phyloP scores from a whole-genome alignment of 1,140 invertebrate species.

The Plutomurus gul region DNA sequence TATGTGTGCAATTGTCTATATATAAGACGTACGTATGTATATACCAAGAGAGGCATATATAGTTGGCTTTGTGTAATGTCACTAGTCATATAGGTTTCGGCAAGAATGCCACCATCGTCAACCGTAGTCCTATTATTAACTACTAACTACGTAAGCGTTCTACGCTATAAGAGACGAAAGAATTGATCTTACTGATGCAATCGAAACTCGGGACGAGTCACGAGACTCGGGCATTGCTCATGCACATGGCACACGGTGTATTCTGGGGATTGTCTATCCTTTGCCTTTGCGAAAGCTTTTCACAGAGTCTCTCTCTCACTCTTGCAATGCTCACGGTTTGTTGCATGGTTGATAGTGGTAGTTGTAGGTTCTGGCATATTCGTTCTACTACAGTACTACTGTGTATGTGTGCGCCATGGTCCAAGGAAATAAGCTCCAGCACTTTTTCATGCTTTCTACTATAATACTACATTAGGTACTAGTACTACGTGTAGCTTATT shows the following conservation, averaged over 20 bases:
- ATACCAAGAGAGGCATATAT: not conserved
- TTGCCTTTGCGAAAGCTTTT: not conserved
- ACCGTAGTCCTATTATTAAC: conserved; percentile 27
- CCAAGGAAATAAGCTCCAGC: too few relatives aligned
- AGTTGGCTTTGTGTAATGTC: too few relatives aligned
- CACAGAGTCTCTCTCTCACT: too few relatives aligned
- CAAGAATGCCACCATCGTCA: not conserved
- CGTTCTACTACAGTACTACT: too few relatives aligned
- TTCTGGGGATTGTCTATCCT: conserved; percentile 23
- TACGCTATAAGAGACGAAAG: conserved; percentile 20
- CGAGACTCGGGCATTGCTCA: conserved; percentile 26
- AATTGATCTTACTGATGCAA: conserved; percentile 29
- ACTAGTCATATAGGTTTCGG: conserved; percentile 10
- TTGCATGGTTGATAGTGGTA: not conserved
- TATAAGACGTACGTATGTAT: not conserved
- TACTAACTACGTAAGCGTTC: conserved; percentile 17
- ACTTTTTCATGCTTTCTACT: too few relatives aligned
- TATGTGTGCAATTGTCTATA: not conserved
- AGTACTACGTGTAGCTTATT: too few relatives aligned
- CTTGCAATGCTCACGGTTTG: not conserved
- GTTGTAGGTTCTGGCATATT: too few relatives aligned
- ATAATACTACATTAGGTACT: too few relatives aligned
- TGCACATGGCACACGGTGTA: conserved; percentile 18
- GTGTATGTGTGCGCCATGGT: too few relatives aligned
- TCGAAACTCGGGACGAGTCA: conserved; percentile 27